Conservation (phyloP, 2,113 vertebrate genomes). For the Nothoprocta pentlandii region DNA sequence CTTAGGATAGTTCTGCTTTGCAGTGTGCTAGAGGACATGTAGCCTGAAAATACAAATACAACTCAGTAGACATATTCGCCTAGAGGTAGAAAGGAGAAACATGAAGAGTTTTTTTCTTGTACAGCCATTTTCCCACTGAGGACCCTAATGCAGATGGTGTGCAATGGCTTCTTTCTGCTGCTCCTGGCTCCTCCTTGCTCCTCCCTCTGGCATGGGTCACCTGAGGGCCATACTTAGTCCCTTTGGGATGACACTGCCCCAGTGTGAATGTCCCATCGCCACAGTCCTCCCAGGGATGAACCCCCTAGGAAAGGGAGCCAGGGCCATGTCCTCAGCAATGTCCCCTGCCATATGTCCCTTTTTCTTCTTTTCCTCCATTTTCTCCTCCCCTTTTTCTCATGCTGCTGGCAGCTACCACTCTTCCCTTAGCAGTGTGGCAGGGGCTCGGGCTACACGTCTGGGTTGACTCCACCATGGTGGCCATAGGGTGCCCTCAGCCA, state of each 20-base stretch:
- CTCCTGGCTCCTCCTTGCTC: not conserved
- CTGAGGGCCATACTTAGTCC: not conserved
- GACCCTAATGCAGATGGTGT: not conserved
- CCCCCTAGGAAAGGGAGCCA: not conserved
- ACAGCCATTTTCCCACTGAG: not conserved
- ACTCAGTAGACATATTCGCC: not conserved
- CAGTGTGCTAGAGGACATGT: not conserved
- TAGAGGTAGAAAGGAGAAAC: not conserved
- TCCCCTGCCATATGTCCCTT: accelerated
- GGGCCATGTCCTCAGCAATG: not conserved
- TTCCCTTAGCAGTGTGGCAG: not conserved
- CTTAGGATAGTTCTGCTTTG: not conserved
- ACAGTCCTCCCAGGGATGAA: not conserved
- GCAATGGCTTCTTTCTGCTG: not conserved
- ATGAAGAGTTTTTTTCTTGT: not conserved
- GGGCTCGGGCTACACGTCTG: too few relatives aligned
- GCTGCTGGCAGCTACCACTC: not conserved
- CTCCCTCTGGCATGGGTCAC: not conserved
- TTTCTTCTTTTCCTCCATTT: not conserved
- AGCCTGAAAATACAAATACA: not conserved
- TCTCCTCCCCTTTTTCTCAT: not conserved
- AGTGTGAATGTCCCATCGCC: not conserved
- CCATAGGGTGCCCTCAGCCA: not conserved
- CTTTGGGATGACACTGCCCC: accelerated
- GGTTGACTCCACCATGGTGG: not conserved